phyloP scores from a whole-genome alignment of 2,797 vertebrate genomes.

The Champsocephalus esox region DNA sequence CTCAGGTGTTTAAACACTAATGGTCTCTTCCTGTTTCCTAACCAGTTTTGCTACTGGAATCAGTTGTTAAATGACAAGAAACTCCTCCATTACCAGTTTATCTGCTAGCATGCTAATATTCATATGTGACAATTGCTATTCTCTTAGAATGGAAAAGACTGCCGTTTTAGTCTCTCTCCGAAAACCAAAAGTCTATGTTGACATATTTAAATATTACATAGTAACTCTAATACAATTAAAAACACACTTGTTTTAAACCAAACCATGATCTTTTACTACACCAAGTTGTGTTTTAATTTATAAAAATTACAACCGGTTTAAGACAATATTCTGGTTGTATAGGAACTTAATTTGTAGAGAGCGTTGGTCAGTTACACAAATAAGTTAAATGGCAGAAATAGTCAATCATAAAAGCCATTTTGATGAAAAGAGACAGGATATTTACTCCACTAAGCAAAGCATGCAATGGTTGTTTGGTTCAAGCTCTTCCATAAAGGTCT shows the following conservation, averaged over 20 bases:
- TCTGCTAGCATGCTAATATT: neutral
- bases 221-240: too few relatives aligned
- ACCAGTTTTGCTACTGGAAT: neutral
- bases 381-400: neutral
- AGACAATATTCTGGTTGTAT: too few relatives aligned
- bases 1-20: neutral
- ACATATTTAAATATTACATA: too few relatives aligned
- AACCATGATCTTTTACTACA: too few relatives aligned
- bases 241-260: too few relatives aligned
- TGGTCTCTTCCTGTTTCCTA: neutral
- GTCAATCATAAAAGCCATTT: neutral
- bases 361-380: neutral
- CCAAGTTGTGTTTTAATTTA: too few relatives aligned
- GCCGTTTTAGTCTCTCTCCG: too few relatives aligned
- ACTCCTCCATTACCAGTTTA: too few relatives aligned
- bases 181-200: too few relatives aligned
- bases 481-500: neutral
- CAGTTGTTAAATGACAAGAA: neutral
- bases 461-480: constrained; percentile 1
- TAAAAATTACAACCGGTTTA: too few relatives aligned
- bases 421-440: neutral
- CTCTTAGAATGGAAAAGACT: neutral
- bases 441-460: neutral
- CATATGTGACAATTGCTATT: neutral
- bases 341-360: too few relatives aligned